Evolutionary conservation across 1,140 invertebrate species (phyloP).

Genomic region (Meloidogyne hapla): DNA sequence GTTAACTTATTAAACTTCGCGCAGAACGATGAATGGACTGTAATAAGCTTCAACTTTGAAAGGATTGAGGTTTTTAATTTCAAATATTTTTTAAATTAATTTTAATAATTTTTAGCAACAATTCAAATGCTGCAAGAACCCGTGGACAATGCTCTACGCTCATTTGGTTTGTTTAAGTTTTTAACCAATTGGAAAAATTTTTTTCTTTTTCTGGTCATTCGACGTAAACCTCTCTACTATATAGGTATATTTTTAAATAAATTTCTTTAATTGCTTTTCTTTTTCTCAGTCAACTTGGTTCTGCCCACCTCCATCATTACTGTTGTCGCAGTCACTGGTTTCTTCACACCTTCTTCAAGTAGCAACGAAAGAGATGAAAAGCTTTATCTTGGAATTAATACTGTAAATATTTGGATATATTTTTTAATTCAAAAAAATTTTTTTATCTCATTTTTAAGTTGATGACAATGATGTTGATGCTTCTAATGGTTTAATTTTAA

Average conservation of each 20-base stretch:
- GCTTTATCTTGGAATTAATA: slow-evolving; percentile 62
- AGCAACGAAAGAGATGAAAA: slow-evolving; percentile 60
- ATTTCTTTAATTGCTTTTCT: slow-evolving; percentile 51
- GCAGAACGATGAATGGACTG: slow-evolving; percentile 59
- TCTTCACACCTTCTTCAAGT: slow-evolving; percentile 62
- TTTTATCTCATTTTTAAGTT: slow-evolving; percentile 31
- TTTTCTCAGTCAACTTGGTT: slow-evolving; percentile 14
- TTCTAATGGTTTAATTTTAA: slow-evolving; percentile 57
- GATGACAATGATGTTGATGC: slow-evolving; percentile 60
- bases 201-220: slow-evolving; percentile 42
- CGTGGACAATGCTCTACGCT: slow-evolving; percentile 63
- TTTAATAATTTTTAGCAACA: slow-evolving; percentile 43
- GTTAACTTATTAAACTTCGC: slow-evolving; percentile 61
- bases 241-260: slow-evolving; percentile 55
- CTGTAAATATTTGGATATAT: slow-evolving; percentile 22
- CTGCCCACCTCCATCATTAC: slow-evolving; percentile 31
- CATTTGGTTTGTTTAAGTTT: slow-evolving; percentile 38
- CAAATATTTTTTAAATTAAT: not conserved
- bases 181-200: too few relatives aligned
- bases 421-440: slow-evolving; percentile 8
- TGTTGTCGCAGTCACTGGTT: slow-evolving; percentile 59
- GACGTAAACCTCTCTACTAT: slow-evolving; percentile 61
- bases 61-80: slow-evolving; percentile 50
- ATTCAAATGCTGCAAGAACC: slow-evolving; percentile 58
- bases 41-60: slow-evolving; percentile 56